Base-by-base conservation (phyloP, 2,113 vertebrate species). In the Gambusia affinis region DNA sequence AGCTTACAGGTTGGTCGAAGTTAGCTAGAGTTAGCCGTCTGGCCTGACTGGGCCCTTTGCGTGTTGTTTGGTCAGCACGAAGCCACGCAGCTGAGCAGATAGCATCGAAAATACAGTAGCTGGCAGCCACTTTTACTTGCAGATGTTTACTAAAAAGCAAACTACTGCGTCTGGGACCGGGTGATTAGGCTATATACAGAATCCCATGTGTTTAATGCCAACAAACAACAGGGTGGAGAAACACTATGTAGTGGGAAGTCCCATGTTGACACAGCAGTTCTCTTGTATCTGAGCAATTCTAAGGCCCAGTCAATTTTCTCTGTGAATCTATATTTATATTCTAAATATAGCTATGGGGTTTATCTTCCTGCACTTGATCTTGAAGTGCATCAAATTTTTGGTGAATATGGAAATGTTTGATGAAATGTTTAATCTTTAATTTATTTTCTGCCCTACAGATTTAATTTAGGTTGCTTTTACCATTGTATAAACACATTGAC, bases 231-330 rank as follows among this genome's bases (percentile, higher is more conserved):
- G 65, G 68, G 51, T 72, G 72, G 44, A 65, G 72, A 65, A 74
- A 75, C 72, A 68, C 33, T 61, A 37, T 84, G 35, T 75, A 82
- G 72, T 73, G 60, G 14, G 67, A 64, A 87, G 82, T 60, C 78
- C 84, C 81, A 84, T 82, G 82, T 92, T 88, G 85, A 89, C 85
- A 85, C 81, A 81, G 86, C 84, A 84, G 54, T 70, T 81, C 85
- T 67, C 69, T 67, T 64, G 29, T 12, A 29, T n/a, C 33, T 60
- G 54, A 74, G 57, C 42, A 47, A 44, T 62, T 60, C 63, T 75
- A 6, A 64, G 12, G 66, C 31, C 69, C 73, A 73, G 82, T 81
- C 76, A 62, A 85, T 67, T 74, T 65, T 67, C 62, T 77, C 33
- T 11, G 60, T 4, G 62, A 65, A 44, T 54, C 30, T 27, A 6